A percentile compares a stretch with the other conserved stretches of the same genome.
Evolutionary conservation across 2,797 vertebrate species (phyloP).

Genomic region (Zonotrichia albicollis): DNA sequence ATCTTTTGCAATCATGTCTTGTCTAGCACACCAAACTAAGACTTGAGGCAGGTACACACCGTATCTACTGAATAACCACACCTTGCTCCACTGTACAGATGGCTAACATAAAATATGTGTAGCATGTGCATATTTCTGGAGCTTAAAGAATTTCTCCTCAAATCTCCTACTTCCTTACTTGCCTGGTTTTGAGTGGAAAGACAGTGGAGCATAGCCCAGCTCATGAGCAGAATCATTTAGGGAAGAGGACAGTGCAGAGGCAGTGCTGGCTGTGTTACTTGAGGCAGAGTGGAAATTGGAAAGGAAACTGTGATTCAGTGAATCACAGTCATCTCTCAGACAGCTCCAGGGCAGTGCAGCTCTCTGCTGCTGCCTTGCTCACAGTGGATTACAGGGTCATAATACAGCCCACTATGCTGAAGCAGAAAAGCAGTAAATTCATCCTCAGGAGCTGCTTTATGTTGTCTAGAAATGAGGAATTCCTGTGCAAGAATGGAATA

Average conservation of each 20-base stretch:
- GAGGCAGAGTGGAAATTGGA: background rate
- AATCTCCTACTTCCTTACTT: background rate
- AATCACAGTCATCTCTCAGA: background rate
- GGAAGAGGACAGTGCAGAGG: background rate
- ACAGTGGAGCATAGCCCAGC: background rate
- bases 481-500: constrained; percentile 12
- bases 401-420: background rate
- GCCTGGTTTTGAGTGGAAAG: background rate
- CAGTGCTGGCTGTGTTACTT: background rate
- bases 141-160: background rate
- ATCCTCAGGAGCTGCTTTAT: constrained; percentile 7
- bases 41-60: background rate
- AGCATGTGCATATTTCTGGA: background rate
- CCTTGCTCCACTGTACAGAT: background rate
- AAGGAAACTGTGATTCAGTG: background rate
- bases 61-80: background rate
- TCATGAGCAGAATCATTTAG: background rate
- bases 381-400: background rate
- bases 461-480: constrained; percentile 36
- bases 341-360: background rate
- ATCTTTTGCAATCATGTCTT: background rate
- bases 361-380: background rate
- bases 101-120: background rate
- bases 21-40: too few relatives aligned
- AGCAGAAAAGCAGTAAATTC: constrained; percentile 23